Percentiles rank a stretch among this genome's conserved stretches.
Conservation (phyloP, 2,888 invertebrate genomes). For the Lagria hirta region DNA sequence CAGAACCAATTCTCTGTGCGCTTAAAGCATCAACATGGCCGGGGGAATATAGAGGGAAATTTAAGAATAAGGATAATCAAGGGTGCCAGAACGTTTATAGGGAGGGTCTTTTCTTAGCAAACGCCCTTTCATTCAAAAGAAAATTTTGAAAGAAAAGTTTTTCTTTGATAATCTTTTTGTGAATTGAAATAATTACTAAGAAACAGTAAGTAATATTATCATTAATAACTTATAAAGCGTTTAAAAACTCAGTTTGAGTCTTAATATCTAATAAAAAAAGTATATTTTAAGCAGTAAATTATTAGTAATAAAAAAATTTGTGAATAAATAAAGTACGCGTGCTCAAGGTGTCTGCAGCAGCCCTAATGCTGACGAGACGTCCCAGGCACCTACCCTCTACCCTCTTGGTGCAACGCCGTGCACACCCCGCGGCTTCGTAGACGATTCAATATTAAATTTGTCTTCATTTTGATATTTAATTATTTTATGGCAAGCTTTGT, state of each 20-base stretch:
- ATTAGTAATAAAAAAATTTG: too few species aligned
- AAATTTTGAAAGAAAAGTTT: slow-evolving; percentile 2
- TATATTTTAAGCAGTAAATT: too few species aligned
- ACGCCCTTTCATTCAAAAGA: slow-evolving; percentile 29
- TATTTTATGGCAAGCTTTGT: slow-evolving; percentile 52
- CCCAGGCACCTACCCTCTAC: slow-evolving; percentile 9
- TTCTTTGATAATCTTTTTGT: too few species aligned
- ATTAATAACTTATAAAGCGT: too few species aligned
- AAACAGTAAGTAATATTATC: too few species aligned
- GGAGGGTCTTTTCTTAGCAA: slow-evolving; percentile 40
- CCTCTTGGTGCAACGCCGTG: slow-evolving; percentile 34
- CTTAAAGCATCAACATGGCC: slow-evolving; percentile 43
- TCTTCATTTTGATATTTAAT: slow-evolving; percentile 55
- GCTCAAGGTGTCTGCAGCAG: slow-evolving; percentile 20
- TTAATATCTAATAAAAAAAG: too few species aligned
- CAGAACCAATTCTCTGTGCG: slow-evolving; percentile 49
- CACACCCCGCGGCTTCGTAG: slow-evolving; percentile 40
- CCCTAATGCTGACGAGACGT: slow-evolving; percentile 7
- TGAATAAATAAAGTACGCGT: too few species aligned
- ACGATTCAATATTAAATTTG: slow-evolving; percentile 51
- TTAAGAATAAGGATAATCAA: slow-evolving; percentile 52
- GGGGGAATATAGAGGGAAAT: slow-evolving; percentile 33
- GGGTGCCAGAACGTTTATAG: slow-evolving; percentile 36
- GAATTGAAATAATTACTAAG: too few species aligned
- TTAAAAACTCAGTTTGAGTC: too few species aligned